Evolutionary conservation across 2,888 invertebrate species (phyloP), one percentile per base, ranked within the genome.

Genomic region (Beris morrisii): DNA sequence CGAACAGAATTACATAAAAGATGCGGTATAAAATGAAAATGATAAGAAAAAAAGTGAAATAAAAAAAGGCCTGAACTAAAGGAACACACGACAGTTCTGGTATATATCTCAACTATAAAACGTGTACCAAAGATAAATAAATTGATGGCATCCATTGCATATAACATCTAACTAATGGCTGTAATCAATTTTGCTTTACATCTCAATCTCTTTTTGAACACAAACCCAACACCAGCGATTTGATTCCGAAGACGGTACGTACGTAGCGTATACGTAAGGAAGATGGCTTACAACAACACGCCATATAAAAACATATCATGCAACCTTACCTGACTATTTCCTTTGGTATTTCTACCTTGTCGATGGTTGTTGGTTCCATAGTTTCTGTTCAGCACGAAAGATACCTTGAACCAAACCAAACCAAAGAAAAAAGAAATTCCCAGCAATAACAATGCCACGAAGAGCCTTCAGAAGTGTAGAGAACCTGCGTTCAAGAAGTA

Each of bases 171-270:
- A 81, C 81, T 81, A 81, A 81, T 81, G 79, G 77, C 76, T 74
- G 77, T 77, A 79, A 81, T 81, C 81, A 81, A 81, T 81, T 81
- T 79, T 79, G 78, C 81, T 81, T 81, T 81, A 81, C 81, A 81
- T 80, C 81, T 81, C 81, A 81, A 81, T 81, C 81, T 81, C 79
- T 77, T 77, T 78, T 76, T 74, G 64, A 69, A 69, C 65, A 64
- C 59, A 65, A 57, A 56, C 67, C 61, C 65, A 69, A 67, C 59
- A 66, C 66, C 54, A 66, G 44, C 59, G 46, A 64, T 53, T 54
- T 45, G 61, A 64, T 54, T 54, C 64, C 31, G 22, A 50, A 58
- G 58, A 28, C 58, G 38, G 9, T 7, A 38, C 61, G 52, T 61
- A 28, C 38, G n/a, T 38, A 38, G 2, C 38, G 54, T 54, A 54